phyloP scores from a whole-genome alignment of 2,113 vertebrate species.

The Eurystomus gularis region DNA sequence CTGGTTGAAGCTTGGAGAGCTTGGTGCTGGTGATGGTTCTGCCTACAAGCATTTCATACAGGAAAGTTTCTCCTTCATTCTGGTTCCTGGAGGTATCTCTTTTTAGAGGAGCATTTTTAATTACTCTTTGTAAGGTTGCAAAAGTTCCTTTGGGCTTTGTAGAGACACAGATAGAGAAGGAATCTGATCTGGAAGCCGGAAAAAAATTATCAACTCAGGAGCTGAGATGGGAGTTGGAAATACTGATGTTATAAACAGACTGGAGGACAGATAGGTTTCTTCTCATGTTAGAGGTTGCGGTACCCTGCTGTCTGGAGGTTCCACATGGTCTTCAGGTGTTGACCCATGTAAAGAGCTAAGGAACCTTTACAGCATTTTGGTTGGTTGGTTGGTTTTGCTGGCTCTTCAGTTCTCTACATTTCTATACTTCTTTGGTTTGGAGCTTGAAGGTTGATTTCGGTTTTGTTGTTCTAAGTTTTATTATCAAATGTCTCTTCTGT shows the following conservation, averaged over 20 bases:
- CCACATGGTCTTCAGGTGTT: not conserved
- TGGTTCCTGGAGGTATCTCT: not conserved
- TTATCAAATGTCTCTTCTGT: not conserved
- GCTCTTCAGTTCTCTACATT: not conserved
- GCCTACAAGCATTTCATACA: not conserved
- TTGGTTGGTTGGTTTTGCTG: not conserved
- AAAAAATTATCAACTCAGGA: not conserved
- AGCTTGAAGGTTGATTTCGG: not conserved
- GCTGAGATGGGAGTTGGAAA: not conserved
- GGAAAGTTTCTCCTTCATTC: not conserved
- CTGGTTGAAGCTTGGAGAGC: not conserved
- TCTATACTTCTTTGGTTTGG: not conserved
- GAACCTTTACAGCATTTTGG: not conserved
- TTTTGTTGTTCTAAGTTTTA: not conserved
- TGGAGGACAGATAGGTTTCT: not conserved
- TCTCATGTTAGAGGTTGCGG: rapidly evolving
- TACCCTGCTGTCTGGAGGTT: not conserved
- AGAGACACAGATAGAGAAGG: not conserved
- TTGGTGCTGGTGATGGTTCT: not conserved
- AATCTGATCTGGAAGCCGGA: not conserved
- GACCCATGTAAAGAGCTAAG: not conserved
- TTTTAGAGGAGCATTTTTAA: conserved; percentile 6
- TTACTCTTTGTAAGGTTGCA: not conserved
- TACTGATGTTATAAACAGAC: not conserved
- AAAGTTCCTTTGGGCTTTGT: not conserved